Conservation (phyloP, 92 coral and sea anemone species). For the Palythoa caribaeorum region DNA sequence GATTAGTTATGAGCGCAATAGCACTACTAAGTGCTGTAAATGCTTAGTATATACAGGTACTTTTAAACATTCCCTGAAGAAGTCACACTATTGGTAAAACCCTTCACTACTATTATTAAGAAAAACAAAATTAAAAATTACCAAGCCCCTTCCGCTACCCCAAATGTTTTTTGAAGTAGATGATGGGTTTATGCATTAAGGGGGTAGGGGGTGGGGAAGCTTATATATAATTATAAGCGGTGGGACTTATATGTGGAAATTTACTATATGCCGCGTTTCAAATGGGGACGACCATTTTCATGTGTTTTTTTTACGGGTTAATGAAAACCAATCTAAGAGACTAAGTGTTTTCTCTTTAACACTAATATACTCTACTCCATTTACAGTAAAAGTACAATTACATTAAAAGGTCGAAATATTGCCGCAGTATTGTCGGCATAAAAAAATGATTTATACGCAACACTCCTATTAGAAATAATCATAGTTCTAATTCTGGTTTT, state of each 20-base stretch:
- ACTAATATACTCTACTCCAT: no score
- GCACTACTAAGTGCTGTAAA: background rate
- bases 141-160: no score
- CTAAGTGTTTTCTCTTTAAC: no score
- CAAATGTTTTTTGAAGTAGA: background rate
- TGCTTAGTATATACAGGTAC: background rate
- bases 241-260: constrained; percentile 5
- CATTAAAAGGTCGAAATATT: no score
- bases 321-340: no score
- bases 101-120: background rate
- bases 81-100: background rate
- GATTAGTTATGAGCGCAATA: background rate
- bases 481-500: no score
- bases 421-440: no score
- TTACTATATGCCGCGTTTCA: constrained; percentile 5
- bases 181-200: background rate
- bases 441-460: no score
- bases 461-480: no score
- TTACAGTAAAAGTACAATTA: no score
- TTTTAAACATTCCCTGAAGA: background rate
- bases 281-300: background rate
- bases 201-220: background rate
- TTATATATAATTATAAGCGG: background rate
- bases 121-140: background rate
- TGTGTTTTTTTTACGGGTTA: background rate